These are phyloP conservation scores for Drosophila prosaltans DNA, from an alignment of 1,140 invertebrate genomes.

Conservation along the genomic window DNA sequence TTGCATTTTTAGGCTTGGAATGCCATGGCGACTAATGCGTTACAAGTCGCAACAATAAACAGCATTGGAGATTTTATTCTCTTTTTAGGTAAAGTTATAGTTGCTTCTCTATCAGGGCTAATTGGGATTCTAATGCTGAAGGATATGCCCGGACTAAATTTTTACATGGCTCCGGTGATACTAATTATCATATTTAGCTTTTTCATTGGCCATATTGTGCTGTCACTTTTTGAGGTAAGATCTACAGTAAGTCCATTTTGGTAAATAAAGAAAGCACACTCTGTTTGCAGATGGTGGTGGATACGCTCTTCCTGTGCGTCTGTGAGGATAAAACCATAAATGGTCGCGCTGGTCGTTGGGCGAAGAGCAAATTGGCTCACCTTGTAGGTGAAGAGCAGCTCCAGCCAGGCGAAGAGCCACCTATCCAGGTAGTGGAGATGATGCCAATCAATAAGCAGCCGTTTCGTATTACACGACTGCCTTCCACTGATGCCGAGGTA, in stretches of 20 bases:
- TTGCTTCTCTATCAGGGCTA: conserved; percentile 90
- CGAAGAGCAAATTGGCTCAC: conserved; percentile 86
- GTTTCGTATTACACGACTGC: conserved; percentile 73
- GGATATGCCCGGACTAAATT: conserved; percentile 88
- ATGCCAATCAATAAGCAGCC: conserved; percentile 83
- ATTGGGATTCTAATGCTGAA: conserved; percentile 90
- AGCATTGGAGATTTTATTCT: conserved; percentile 97
- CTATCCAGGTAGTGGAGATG: conserved; percentile 79
- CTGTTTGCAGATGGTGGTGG: conserved; percentile 93
- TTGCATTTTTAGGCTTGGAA: conserved; percentile 89
- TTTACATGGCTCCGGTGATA: conserved; percentile 93
- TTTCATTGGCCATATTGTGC: conserved; percentile 95
- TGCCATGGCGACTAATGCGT: conserved; percentile 91
- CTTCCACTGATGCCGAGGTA: conserved; percentile 59
- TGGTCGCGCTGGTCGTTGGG: conserved; percentile 87
- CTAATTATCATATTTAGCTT: conserved; percentile 95
- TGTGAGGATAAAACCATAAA: conserved; percentile 91
- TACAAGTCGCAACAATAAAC: conserved; percentile 96
- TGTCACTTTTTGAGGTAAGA: conserved; percentile 96
- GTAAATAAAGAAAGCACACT: neutral
- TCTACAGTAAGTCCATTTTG: neutral
- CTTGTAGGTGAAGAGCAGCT: conserved; percentile 84
- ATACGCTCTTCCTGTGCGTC: conserved; percentile 96
- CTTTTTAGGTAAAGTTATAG: conserved; percentile 93
- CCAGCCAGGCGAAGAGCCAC: conserved; percentile 76